Percentiles rank a stretch among this genome's conserved stretches.
These are phyloP conservation scores for Melanargia galathea DNA, from an alignment of 2,888 invertebrate genomes.

Conservation along the genomic window DNA sequence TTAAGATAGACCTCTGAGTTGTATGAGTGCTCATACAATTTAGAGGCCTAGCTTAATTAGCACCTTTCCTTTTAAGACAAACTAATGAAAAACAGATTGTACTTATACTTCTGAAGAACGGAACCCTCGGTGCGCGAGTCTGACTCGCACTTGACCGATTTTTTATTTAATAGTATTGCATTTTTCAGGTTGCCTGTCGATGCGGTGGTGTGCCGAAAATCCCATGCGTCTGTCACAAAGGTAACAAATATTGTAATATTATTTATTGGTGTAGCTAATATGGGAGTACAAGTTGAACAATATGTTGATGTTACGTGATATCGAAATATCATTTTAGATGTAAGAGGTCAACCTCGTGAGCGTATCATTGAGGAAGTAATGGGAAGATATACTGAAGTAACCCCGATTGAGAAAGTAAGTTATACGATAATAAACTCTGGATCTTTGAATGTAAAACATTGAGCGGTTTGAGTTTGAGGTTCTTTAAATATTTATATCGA, in stretches of 20 bases:
- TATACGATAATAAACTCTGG: slow-evolving; percentile 51
- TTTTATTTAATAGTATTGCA: background rate
- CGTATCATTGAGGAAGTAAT: slow-evolving; percentile 65
- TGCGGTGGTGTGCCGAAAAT: slow-evolving; percentile 43
- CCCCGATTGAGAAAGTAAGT: slow-evolving; percentile 63
- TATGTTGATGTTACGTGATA: slow-evolving; percentile 6
- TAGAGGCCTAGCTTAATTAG: too few species aligned
- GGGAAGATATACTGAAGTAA: slow-evolving; percentile 58
- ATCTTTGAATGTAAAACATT: slow-evolving; percentile 32
- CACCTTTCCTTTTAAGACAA: too few species aligned
- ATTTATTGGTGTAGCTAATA: slow-evolving; percentile 24
- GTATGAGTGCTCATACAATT: too few species aligned
- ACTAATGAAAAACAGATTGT: too few species aligned
- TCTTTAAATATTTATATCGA: slow-evolving; percentile 1
- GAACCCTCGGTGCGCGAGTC: too few species aligned
- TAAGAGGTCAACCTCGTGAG: slow-evolving; percentile 54
- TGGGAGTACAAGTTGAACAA: slow-evolving; percentile 42
- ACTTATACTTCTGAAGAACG: too few species aligned
- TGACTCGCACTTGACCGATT: too few species aligned
- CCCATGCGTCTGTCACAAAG: slow-evolving; percentile 49
- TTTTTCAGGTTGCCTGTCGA: slow-evolving; percentile 39
- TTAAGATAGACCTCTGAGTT: too few species aligned
- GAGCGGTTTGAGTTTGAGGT: background rate
- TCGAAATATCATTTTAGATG: slow-evolving; percentile 57
- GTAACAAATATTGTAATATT: slow-evolving; percentile 46